These are phyloP conservation scores for Channallabes apus DNA, from an alignment of 2,797 vertebrate species.

Conservation along the genomic window DNA sequence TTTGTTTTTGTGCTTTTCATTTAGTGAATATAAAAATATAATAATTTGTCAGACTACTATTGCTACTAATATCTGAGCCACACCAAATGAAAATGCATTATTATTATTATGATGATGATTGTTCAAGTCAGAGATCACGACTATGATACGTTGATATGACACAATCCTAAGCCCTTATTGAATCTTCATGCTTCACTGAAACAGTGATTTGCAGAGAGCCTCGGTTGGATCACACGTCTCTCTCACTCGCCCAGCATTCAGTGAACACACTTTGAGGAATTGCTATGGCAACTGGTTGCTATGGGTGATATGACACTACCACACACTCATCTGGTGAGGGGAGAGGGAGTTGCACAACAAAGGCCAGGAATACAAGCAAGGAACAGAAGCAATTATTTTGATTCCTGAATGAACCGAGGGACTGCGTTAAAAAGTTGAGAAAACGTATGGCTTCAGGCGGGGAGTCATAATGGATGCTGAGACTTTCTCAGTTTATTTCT, in stretches of 20 bases:
- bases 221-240: slow-evolving; percentile 56
- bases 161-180: slow-evolving; percentile 53
- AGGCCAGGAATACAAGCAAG: slow-evolving; percentile 52
- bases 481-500: slow-evolving; percentile 44
- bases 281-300: slow-evolving; percentile 83
- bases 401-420: slow-evolving; percentile 43
- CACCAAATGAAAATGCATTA: slow-evolving; percentile 28
- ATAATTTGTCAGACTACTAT: not conserved
- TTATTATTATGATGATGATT: slow-evolving; percentile 28
- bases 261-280: slow-evolving; percentile 71
- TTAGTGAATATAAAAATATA: not conserved
- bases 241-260: slow-evolving; percentile 57
- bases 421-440: slow-evolving; percentile 52
- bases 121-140: slow-evolving; percentile 38
- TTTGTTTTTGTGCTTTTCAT: not conserved
- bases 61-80: slow-evolving; percentile 15
- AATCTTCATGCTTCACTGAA: slow-evolving; percentile 54
- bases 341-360: slow-evolving; percentile 59
- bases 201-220: slow-evolving; percentile 54
- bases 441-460: slow-evolving; percentile 33
- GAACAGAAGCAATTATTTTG: slow-evolving; percentile 41
- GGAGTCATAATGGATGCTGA: slow-evolving; percentile 43
- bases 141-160: slow-evolving; percentile 52
- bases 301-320: slow-evolving; percentile 74
- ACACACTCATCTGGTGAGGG: slow-evolving; percentile 59